Percentiles rank a stretch among this genome's conserved stretches.
Evolutionary conservation across 2,113 vertebrate genomes (phyloP).

Genomic region (Scopus umbretta): DNA sequence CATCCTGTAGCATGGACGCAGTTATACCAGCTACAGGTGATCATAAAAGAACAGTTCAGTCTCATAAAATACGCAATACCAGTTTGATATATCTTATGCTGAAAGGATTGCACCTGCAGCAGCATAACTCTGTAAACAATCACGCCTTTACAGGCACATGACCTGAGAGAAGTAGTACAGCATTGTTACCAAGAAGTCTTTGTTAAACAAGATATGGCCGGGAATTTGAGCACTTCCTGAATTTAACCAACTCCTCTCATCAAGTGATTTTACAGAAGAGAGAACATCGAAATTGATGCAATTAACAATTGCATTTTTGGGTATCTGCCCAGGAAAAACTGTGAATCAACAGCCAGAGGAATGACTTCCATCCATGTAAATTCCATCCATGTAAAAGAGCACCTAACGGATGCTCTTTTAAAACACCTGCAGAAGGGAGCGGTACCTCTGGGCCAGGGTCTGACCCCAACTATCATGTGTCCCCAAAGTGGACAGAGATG

Average conservation of each 20-base stretch:
- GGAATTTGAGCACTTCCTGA: constrained; percentile 30
- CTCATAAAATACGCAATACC: not conserved
- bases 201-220: not conserved
- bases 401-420: not conserved
- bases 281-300: not conserved
- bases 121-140: not conserved
- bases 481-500: not conserved
- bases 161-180: not conserved
- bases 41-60: not conserved
- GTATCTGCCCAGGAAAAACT: not conserved
- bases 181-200: not conserved
- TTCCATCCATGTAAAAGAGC: too few species aligned
- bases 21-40: not conserved
- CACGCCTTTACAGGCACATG: not conserved
- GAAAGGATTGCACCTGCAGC: not conserved
- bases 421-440: not conserved
- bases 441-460: not conserved
- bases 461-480: not conserved
- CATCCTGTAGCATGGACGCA: accelerated
- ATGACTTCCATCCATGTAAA: not conserved
- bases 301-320: constrained; percentile 19
- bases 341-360: not conserved
- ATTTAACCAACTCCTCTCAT: constrained; percentile 31
- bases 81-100: not conserved
- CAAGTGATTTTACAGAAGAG: constrained; percentile 32